Base-by-base conservation (phyloP, 2,113 vertebrate genomes). In the Rhombomys opimus region DNA sequence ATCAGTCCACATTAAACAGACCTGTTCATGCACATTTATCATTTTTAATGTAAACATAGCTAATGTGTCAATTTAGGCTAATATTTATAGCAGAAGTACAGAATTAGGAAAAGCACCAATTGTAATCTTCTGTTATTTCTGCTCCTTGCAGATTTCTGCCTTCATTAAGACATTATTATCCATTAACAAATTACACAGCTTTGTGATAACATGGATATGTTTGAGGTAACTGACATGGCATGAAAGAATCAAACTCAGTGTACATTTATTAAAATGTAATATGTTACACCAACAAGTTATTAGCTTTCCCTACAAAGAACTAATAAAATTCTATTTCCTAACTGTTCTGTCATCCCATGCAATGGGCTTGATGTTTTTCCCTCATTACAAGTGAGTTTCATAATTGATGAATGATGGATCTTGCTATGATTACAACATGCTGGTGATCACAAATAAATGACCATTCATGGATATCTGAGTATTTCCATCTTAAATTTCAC, bases 181-280 rank as follows among this genome's bases (percentile, higher is more conserved):
- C 70, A 90, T 65, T 91, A 88, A 88, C 90, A 92, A 96, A 77
- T 92, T 87, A 87, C 25, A 41, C 23, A 93, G 52, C 32, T 93
- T 94, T 59, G 54, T 50, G 30, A 65, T 85, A 90, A 91, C 27
- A 54, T 18, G 77, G 32, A 76, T 94, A 32, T 57, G 35, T 93
- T 84, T 88, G 76, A 30, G 89, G 85, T 94, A 77, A 93, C 96
- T 95, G 93, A 68, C 46, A 68, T 61, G 46, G 59, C 35, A 52
- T 57, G 41, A 90, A 92, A 77, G 72, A 93, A 81, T 86, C 80
- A 93, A 76, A 61, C 35, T 96, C 82, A 91, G 20, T 94, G 86
- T 59, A 87, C 65, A 23, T 96, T 95, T 93, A 94, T 89, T 54
- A 94, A 96, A 95, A 93, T 27, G 30, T 93, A 91, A 82, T 61